Evolutionary conservation across 2,888 invertebrate species (phyloP), one percentile per base, ranked within the genome.

Genomic region (Aporophyla lueneburgensis): DNA sequence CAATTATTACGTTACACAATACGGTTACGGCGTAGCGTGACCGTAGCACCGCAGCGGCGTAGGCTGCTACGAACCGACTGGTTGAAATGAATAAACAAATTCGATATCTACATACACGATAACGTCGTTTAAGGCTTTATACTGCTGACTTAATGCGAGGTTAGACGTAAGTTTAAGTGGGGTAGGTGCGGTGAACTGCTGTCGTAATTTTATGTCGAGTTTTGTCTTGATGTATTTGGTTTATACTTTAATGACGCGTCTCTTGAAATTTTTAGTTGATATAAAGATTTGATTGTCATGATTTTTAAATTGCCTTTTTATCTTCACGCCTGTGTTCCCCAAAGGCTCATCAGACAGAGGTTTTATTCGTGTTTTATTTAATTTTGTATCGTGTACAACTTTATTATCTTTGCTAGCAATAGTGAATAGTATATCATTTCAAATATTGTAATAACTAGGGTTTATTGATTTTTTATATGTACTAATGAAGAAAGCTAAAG

Each of bases 21-120:
- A 56, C 19, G 24, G 63, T 79, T 85, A 81, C 85, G 76, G 62
- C 81, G 87, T 86, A 86, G 83, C 85, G 74, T 74, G 76, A 69
- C 65, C 66, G 85, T 83, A 76, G 78, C 76, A 63, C 21, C 49
- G 75, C 74, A 79, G 72, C 24, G 16, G 40, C 77, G 72, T 82
- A 71, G 83, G 46, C 56, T 27, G 74, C 75, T 75, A 84, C 79
- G 74, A 75, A 27, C 27, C 16, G 46, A 73, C 40, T n/a, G 59
- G 53, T 80, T 66, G 59, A 40, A 74, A 76, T 66, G 51, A 73
- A 76, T 81, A 77, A 75, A 69, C 63, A 62, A 84, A 74, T 76
- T 49, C 40, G 69, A 73, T 76, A 75, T 76, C 65, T 82, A 73
- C 66, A 71, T 71, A 67, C 19, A 65, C 40, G 59, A 74, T 74